phyloP scores from a whole-genome alignment of 2,797 vertebrate species.

The Bovichtus diacanthus region DNA sequence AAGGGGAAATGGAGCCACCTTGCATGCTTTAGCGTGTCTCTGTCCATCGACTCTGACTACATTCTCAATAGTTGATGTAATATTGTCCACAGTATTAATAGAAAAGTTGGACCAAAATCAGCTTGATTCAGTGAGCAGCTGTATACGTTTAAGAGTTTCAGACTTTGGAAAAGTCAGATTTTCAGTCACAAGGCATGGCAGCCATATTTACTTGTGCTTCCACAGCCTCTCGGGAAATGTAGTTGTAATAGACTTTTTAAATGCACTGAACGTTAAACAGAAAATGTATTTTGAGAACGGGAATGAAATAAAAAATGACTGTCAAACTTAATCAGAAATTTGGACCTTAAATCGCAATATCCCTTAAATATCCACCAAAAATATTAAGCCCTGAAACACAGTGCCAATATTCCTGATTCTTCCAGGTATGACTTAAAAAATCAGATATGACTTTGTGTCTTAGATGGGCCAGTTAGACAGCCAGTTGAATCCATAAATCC shows the following conservation, averaged over 20 bases:
- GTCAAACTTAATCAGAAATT: background rate
- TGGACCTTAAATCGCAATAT: background rate
- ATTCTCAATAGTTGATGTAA: background rate
- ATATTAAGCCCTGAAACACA: background rate
- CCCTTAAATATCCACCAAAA: too few species aligned
- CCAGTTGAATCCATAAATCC: background rate
- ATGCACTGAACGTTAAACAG: background rate
- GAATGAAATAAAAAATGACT: background rate
- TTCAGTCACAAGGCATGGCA: background rate
- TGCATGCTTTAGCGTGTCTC: background rate
- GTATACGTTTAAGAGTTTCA: background rate
- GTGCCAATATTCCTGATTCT: background rate
- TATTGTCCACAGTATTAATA: background rate
- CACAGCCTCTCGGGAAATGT: background rate
- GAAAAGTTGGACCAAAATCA: background rate
- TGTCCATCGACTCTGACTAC: background rate
- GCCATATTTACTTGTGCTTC: background rate
- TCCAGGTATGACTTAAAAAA: background rate
- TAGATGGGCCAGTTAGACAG: background rate
- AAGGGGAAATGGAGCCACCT: background rate
- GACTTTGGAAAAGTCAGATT: background rate
- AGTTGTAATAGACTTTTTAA: background rate
- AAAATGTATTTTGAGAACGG: background rate
- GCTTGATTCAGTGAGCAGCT: background rate
- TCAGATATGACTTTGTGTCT: background rate